phyloP scores from a whole-genome alignment of 2,797 vertebrate genomes.

The Phataginus tricuspis region DNA sequence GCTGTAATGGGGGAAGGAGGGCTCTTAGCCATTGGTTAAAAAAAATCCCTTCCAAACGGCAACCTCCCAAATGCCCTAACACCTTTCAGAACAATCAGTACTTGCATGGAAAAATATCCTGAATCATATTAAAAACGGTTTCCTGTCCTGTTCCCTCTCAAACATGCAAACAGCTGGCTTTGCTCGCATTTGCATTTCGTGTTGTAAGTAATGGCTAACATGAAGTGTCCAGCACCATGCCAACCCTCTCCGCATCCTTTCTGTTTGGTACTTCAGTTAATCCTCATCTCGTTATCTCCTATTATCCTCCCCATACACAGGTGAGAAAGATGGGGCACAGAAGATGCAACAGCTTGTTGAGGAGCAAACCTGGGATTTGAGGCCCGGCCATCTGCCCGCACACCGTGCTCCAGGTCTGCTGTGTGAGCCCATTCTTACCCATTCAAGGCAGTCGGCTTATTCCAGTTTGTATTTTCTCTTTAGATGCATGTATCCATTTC shows the following conservation, averaged over 20 bases:
- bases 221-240: neutral
- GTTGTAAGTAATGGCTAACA: neutral
- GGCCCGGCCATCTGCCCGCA: neutral
- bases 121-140: neutral
- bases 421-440: neutral
- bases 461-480: neutral
- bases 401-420: accelerated
- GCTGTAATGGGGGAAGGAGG: neutral
- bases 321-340: neutral
- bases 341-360: neutral
- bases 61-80: neutral
- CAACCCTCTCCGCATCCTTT: neutral
- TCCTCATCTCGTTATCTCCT: neutral
- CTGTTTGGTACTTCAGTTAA: neutral
- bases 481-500: neutral
- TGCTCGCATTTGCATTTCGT: neutral
- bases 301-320: neutral
- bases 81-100: neutral
- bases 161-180: neutral
- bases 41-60: neutral
- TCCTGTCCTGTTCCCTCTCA: neutral
- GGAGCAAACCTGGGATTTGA: neutral
- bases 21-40: constrained; percentile 18
- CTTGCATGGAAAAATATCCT: neutral
- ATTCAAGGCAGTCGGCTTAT: neutral